Evolutionary conservation across 1,140 invertebrate genomes (phyloP).

Genomic region (Ctenoplectra terminalis): DNA sequence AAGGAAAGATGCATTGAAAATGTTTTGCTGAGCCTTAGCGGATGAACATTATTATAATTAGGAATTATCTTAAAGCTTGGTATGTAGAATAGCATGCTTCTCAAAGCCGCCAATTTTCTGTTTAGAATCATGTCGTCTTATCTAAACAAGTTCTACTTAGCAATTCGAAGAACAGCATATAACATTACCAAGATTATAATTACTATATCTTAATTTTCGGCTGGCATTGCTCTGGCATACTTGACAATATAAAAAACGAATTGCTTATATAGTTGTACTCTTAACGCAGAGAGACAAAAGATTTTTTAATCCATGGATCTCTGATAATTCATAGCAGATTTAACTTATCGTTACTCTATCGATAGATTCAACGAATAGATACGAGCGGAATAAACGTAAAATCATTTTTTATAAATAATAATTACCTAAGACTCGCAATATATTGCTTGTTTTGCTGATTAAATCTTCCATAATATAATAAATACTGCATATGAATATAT

Average conservation of each 20-base stretch:
- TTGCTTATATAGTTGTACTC: slow-evolving; percentile 39
- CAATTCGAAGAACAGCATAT: slow-evolving; percentile 34
- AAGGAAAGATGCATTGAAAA: slow-evolving; percentile 54
- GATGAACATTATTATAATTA: slow-evolving; percentile 41
- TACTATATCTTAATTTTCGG: slow-evolving; percentile 42
- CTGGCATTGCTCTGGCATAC: slow-evolving; percentile 25
- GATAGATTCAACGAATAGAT: neutral
- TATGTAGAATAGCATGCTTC: slow-evolving; percentile 40
- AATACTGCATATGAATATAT: slow-evolving; percentile 44
- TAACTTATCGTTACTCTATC: neutral
- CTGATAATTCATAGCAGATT: neutral
- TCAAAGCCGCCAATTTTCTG: slow-evolving; percentile 38
- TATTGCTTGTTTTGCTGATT: slow-evolving; percentile 59
- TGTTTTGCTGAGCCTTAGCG: slow-evolving; percentile 39
- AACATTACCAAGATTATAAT: slow-evolving; percentile 37
- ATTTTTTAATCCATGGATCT: slow-evolving; percentile 3
- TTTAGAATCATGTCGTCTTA: slow-evolving; percentile 57
- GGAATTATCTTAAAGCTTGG: slow-evolving; percentile 37
- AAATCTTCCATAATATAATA: slow-evolving; percentile 24
- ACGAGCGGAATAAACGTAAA: neutral
- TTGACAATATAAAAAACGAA: slow-evolving; percentile 40
- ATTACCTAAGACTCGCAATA: slow-evolving; percentile 49
- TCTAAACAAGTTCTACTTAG: slow-evolving; percentile 53
- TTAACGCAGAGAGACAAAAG: slow-evolving; percentile 25
- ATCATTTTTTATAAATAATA: slow-evolving; percentile 35